Conservation (phyloP, 2,888 invertebrate genomes). For the Drosophila bunnanda region DNA sequence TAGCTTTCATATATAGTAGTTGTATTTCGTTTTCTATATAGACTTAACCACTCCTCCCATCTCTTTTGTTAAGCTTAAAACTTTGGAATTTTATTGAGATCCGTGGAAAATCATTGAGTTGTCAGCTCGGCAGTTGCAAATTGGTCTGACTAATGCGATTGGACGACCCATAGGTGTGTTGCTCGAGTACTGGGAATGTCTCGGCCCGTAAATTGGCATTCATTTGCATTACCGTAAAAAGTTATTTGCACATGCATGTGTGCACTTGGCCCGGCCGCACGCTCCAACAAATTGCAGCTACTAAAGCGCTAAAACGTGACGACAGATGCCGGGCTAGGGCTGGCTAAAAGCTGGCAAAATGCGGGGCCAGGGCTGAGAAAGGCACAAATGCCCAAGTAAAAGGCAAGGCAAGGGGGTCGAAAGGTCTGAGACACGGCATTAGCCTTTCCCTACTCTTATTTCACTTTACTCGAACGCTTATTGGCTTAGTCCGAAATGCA, state of each 20-base stretch:
- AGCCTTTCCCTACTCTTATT: constrained; percentile 32
- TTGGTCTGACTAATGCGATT: constrained; percentile 63
- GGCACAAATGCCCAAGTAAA: constrained; percentile 58
- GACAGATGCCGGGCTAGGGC: constrained; percentile 44
- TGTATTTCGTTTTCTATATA: no score
- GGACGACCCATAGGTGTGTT: neutral
- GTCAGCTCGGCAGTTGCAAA: constrained; percentile 64
- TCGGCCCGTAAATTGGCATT: constrained; percentile 74
- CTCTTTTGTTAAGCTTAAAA: neutral
- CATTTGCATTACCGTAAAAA: constrained; percentile 77
- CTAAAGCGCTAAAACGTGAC: constrained; percentile 76
- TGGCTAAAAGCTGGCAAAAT: constrained; percentile 1
- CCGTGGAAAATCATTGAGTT: constrained; percentile 49
- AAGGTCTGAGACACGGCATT: constrained; percentile 38
- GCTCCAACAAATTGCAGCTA: constrained; percentile 72
- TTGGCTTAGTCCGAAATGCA: constrained; percentile 72
- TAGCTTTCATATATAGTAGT: no score
- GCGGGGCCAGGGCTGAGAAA: neutral
- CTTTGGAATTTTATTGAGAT: constrained; percentile 9
- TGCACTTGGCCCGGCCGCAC: constrained; percentile 66
- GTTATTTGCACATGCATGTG: constrained; percentile 76
- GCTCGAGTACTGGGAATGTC: constrained; percentile 25
- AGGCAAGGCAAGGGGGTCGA: constrained; percentile 28
- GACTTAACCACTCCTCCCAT: neutral
- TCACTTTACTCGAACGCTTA: constrained; percentile 67